A percentile compares a stretch with the other conserved stretches of the same genome.
These are phyloP conservation scores for Chrysogorgia sp. DNA, from an alignment of 92 coral and sea anemone genomes.

Conservation along the genomic window DNA sequence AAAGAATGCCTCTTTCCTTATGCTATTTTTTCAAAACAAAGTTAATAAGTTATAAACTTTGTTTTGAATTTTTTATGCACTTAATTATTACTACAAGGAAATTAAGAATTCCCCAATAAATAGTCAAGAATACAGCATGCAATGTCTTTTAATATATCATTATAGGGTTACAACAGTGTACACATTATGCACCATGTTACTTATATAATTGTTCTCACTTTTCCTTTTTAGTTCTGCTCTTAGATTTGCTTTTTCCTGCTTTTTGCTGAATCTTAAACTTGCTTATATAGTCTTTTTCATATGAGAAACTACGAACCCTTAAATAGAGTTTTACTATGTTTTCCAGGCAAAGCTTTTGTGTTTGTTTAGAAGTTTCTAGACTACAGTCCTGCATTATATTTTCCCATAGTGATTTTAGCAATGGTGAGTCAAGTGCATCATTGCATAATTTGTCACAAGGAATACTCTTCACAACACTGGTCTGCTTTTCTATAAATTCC, in stretches of 20 bases:
- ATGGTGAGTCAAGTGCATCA: constrained; percentile 22
- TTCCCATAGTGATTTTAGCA: constrained; percentile 7
- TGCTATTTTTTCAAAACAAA: too few relatives aligned
- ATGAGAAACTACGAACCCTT: not conserved
- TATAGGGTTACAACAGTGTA: too few relatives aligned
- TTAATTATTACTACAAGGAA: too few relatives aligned
- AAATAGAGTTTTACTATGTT: not conserved
- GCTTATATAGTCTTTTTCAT: not conserved
- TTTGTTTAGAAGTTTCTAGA: not conserved
- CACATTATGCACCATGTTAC: too few relatives aligned
- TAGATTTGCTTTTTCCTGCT: not conserved
- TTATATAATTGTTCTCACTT: too few relatives aligned
- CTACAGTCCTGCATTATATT: not conserved
- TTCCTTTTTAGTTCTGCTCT: too few relatives aligned
- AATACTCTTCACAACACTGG: constrained; percentile 20
- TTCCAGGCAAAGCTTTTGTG: not conserved
- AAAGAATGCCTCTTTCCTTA: too few relatives aligned
- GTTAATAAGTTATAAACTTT: too few relatives aligned
- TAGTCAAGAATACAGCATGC: too few relatives aligned
- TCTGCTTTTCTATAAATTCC: constrained; percentile 1
- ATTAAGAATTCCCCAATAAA: too few relatives aligned
- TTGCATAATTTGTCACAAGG: constrained; percentile 20
- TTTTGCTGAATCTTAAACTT: constrained; percentile 8
- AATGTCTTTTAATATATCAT: too few relatives aligned
- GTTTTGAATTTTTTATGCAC: too few relatives aligned